Evolutionary conservation across 2,797 vertebrate genomes (phyloP).

Genomic region (Sebastolobus altivelis): DNA sequence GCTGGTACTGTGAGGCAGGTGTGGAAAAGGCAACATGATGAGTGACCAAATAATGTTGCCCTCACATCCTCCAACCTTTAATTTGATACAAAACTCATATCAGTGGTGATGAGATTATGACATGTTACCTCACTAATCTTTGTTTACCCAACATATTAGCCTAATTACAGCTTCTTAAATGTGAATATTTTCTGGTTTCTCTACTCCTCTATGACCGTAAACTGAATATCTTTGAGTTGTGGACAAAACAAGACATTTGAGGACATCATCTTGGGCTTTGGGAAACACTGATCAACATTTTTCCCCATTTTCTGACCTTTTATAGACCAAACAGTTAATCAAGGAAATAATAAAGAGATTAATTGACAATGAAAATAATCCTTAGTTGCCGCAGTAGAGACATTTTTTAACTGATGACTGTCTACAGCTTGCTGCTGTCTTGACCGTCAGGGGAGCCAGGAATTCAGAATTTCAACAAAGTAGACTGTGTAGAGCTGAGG

Average conservation of each 20-base stretch:
- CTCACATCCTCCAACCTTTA: background rate
- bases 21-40: background rate
- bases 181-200: too few relatives aligned
- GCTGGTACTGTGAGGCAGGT: background rate
- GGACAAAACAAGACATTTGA: too few relatives aligned
- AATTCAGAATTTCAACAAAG: conserved; percentile 1
- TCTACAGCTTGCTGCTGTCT: conserved; percentile 2
- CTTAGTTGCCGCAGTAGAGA: background rate
- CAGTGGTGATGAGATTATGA: background rate
- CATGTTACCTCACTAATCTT: background rate
- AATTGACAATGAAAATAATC: too few relatives aligned
- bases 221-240: too few relatives aligned
- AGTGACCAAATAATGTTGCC: background rate
- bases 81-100: background rate
- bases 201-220: too few relatives aligned
- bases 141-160: background rate
- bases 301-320: too few relatives aligned
- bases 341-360: too few relatives aligned
- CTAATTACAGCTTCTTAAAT: background rate
- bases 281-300: too few relatives aligned
- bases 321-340: too few relatives aligned
- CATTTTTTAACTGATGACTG: background rate
- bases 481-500: background rate
- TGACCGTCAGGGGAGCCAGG: background rate
- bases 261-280: too few relatives aligned